Percentiles rank a stretch among this genome's conserved stretches.
phyloP scores from a whole-genome alignment of 2,113 vertebrate species.

The Genyomyrus donnyi region DNA sequence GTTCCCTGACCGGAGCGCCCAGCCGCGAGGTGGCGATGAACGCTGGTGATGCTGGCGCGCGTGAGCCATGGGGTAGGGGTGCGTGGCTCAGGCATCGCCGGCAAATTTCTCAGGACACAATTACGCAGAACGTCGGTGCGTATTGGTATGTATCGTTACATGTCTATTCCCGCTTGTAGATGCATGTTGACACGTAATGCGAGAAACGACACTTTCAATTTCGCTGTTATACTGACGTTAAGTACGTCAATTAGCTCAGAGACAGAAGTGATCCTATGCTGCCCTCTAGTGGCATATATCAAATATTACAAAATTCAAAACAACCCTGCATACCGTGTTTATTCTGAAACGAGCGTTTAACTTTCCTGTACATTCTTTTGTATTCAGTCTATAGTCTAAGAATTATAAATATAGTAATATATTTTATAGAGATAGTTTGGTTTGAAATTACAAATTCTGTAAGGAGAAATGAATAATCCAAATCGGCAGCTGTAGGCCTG shows the following conservation, averaged over 20 bases:
- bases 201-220: not conserved
- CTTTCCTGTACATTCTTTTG: not conserved
- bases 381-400: not conserved
- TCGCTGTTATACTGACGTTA: not conserved
- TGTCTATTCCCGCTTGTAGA: not conserved
- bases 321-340: no score
- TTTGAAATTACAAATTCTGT: not conserved
- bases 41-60: not conserved
- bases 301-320: not conserved
- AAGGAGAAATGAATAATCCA: not conserved
- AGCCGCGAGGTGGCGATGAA: not conserved
- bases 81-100: not conserved
- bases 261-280: conserved; percentile 23
- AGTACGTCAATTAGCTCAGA: not conserved
- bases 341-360: not conserved
- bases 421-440: not conserved
- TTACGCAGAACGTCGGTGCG: not conserved
- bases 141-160: not conserved
- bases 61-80: not conserved
- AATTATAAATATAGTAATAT: not conserved
- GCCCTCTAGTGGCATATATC: conserved; percentile 43
- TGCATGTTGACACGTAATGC: not conserved
- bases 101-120: not conserved
- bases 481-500: not conserved
- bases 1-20: not conserved